These are phyloP conservation scores for Chionodraco myersi DNA, from an alignment of 2,113 vertebrate species.

Conservation along the genomic window DNA sequence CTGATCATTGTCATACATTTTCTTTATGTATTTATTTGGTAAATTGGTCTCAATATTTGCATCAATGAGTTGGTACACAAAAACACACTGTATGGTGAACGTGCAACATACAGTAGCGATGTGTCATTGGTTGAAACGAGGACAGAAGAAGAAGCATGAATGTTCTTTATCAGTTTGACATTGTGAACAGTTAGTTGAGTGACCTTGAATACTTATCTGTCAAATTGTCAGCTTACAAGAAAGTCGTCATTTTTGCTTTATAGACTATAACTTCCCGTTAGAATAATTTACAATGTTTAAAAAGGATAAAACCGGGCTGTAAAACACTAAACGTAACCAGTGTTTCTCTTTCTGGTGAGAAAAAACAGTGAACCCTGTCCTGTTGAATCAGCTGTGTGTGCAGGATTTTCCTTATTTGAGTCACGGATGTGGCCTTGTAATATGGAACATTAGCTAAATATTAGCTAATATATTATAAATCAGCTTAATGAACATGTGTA, in stretches of 20 bases:
- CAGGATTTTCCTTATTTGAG: conserved; percentile 35
- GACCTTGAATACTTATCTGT: neutral
- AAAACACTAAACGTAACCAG: conserved; percentile 10
- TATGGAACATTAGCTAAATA: neutral
- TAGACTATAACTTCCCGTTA: neutral
- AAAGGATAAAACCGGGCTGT: conserved; percentile 33
- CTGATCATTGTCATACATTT: neutral
- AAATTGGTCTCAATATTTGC: too few species aligned
- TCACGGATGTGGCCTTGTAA: conserved; percentile 18
- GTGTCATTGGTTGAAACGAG: neutral
- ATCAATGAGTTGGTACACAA: neutral
- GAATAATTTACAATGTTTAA: conserved; percentile 27
- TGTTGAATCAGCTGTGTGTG: conserved; percentile 64
- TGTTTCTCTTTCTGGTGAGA: conserved; percentile 41
- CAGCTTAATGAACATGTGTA: neutral
- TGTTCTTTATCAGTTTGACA: neutral
- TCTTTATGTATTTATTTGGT: neutral
- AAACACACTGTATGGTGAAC: neutral
- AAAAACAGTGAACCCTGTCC: neutral
- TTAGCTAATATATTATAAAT: too few species aligned
- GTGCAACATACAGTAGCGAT: neutral
- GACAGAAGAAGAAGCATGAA: neutral
- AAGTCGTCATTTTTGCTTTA: neutral
- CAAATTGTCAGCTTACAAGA: neutral
- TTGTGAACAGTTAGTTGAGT: neutral